These are phyloP conservation scores for Caiman crocodilus DNA, from an alignment of 2,797 vertebrate species.

Conservation along the genomic window DNA sequence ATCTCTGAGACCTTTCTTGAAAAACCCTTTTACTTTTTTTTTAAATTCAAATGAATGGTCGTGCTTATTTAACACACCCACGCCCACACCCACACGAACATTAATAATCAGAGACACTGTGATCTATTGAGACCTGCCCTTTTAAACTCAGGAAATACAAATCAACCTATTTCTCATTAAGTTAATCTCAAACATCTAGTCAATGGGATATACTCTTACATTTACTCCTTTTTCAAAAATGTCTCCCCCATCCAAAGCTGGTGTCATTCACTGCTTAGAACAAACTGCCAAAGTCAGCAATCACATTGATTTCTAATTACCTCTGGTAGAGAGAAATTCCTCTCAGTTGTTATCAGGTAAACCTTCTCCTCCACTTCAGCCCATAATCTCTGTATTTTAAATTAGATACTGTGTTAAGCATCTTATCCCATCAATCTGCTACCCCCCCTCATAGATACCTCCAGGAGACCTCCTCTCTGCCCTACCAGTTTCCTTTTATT, in stretches of 20 bases:
- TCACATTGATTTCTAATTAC: conserved; percentile 20
- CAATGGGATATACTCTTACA: not conserved
- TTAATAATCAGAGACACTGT: conserved; percentile 6
- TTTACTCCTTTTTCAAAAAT: conserved; percentile 13
- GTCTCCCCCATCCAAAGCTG: conserved; percentile 29
- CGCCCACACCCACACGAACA: not conserved
- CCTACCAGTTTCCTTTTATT: conserved; percentile 24
- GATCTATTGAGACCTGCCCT: conserved; percentile 53
- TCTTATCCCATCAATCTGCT: conserved; percentile 18
- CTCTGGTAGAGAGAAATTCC: conserved; percentile 41
- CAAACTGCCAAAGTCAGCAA: conserved; percentile 12
- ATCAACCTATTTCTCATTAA: conserved; percentile 67
- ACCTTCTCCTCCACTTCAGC: conserved; percentile 27
- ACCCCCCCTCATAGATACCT: not conserved
- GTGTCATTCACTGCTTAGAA: not conserved
- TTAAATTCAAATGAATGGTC: not conserved
- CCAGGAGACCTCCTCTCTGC: conserved; percentile 17
- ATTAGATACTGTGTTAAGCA: conserved; percentile 15
- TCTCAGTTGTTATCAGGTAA: conserved; percentile 34
- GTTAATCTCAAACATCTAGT: conserved; percentile 56
- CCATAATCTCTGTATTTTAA: not conserved
- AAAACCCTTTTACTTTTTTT: not conserved
- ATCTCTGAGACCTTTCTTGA: not conserved
- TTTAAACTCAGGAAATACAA: conserved; percentile 70
- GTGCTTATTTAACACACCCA: not conserved